Conservation (phyloP, 2,797 vertebrate genomes). For the Botia kubotai region DNA sequence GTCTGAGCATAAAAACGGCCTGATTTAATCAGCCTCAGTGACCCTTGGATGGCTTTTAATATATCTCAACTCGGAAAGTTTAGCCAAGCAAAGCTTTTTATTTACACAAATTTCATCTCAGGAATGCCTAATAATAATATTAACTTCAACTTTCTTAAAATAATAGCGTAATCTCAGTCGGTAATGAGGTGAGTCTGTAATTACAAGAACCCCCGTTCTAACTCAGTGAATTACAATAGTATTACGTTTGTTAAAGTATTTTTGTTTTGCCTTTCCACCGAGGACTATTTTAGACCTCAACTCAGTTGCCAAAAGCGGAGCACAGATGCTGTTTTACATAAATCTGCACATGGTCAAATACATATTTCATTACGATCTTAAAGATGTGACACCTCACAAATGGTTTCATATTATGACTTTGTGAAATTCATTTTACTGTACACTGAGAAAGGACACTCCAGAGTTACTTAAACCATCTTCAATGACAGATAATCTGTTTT, state of each 20-base stretch:
- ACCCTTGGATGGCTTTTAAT: conserved; percentile 66
- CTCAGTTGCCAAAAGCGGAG: conserved; percentile 19
- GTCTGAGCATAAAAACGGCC: conserved; percentile 62
- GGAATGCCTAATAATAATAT: conserved; percentile 51
- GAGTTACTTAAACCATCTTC: neutral
- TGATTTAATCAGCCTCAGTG: conserved; percentile 57
- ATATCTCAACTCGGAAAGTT: conserved; percentile 60
- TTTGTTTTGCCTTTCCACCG: conserved; percentile 46
- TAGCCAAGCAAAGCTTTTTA: conserved; percentile 66
- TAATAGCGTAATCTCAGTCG: conserved; percentile 36
- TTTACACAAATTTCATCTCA: conserved; percentile 61
- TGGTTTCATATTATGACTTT: neutral
- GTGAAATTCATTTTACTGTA: neutral
- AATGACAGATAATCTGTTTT: conserved; percentile 29
- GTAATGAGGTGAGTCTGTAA: conserved; percentile 58
- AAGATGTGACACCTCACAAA: neutral
- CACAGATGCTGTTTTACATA: neutral
- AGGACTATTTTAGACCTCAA: conserved; percentile 24
- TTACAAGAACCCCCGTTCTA: conserved; percentile 51
- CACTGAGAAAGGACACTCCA: neutral
- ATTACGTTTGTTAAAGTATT: conserved; percentile 44
- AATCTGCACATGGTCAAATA: neutral
- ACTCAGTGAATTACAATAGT: conserved; percentile 53
- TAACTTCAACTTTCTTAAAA: conserved; percentile 51
- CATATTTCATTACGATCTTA: neutral